Evolutionary conservation across 2,797 vertebrate genomes (phyloP).

Genomic region (Podarcis siculus): DNA sequence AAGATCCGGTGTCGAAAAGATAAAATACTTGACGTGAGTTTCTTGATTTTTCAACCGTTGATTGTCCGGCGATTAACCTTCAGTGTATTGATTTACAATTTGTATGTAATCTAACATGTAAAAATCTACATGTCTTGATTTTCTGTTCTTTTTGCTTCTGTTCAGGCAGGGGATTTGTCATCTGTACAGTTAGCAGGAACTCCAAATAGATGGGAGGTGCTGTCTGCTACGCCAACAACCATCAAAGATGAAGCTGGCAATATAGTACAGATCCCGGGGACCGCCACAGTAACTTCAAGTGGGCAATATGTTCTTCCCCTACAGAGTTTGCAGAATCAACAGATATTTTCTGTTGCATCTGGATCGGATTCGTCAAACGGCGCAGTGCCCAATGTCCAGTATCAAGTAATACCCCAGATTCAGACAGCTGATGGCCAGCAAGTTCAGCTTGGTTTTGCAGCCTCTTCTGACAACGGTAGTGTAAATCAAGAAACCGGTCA

Average conservation of each 20-base stretch:
- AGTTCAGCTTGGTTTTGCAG: constrained; percentile 93
- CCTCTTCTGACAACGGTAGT: constrained; percentile 88
- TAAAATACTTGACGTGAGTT: background rate
- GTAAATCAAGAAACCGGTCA: constrained; percentile 96
- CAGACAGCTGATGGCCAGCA: constrained; percentile 93
- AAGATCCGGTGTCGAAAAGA: background rate
- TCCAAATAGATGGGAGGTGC: constrained; percentile 95
- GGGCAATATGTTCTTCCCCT: constrained; percentile 99
- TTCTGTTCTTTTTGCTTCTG: constrained; percentile 67
- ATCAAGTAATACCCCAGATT: constrained; percentile 99
- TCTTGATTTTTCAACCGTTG: background rate
- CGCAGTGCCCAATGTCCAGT: constrained; percentile 98
- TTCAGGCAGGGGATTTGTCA: constrained; percentile 89
- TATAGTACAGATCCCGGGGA: constrained; percentile 94
- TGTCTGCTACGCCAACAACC: constrained; percentile 86
- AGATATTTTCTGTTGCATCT: constrained; percentile 94
- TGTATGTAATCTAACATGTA: background rate
- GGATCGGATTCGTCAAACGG: constrained; percentile 91
- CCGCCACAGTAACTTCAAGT: constrained; percentile 93
- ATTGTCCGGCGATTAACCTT: background rate
- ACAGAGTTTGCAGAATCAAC: constrained; percentile 96
- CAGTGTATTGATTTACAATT: constrained; percentile 11
- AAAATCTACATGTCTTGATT: constrained; percentile 42
- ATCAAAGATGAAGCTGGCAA: constrained; percentile 93
- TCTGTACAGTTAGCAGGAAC: constrained; percentile 90